phyloP scores from a whole-genome alignment of 2,888 invertebrate species.

The Autographa pulchrina region DNA sequence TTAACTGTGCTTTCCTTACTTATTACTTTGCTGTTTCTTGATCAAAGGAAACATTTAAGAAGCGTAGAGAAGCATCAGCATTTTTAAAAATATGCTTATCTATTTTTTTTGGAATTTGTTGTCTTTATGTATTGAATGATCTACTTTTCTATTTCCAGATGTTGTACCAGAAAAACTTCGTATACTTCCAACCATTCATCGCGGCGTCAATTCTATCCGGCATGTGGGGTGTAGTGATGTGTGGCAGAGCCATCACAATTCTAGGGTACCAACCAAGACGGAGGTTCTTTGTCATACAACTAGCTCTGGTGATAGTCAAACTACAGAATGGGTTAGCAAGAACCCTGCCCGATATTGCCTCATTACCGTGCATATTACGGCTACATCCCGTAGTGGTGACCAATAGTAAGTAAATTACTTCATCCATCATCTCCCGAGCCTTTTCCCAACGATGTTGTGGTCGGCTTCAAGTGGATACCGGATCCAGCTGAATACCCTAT shows the following conservation, averaged over 20 bases:
- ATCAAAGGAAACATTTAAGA: too few species aligned
- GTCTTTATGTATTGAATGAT: too few species aligned
- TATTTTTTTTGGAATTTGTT: too few species aligned
- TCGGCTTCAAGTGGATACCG: too few species aligned
- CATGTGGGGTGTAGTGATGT: conserved; percentile 92
- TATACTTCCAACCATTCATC: conserved; percentile 91
- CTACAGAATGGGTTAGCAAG: conserved; percentile 91
- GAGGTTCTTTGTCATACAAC: conserved; percentile 90
- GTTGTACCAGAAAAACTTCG: conserved; percentile 88
- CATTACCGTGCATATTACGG: conserved; percentile 91
- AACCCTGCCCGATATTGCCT: conserved; percentile 85
- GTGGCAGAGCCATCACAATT: conserved; percentile 81
- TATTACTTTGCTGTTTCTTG: too few species aligned
- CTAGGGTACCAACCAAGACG: conserved; percentile 84
- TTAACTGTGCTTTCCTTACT: too few species aligned
- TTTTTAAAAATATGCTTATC: too few species aligned
- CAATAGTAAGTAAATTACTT: conserved; percentile 87
- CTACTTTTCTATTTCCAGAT: conserved; percentile 79
- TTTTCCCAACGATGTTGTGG: too few species aligned
- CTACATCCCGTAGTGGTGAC: conserved; percentile 91
- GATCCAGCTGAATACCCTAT: too few species aligned
- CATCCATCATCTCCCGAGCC: too few species aligned
- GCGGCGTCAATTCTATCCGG: conserved; percentile 91
- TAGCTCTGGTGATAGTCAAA: conserved; percentile 91
- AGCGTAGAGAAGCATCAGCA: too few species aligned